phyloP scores from a whole-genome alignment of 1,140 invertebrate genomes.

The Globodera rostochiensis region DNA sequence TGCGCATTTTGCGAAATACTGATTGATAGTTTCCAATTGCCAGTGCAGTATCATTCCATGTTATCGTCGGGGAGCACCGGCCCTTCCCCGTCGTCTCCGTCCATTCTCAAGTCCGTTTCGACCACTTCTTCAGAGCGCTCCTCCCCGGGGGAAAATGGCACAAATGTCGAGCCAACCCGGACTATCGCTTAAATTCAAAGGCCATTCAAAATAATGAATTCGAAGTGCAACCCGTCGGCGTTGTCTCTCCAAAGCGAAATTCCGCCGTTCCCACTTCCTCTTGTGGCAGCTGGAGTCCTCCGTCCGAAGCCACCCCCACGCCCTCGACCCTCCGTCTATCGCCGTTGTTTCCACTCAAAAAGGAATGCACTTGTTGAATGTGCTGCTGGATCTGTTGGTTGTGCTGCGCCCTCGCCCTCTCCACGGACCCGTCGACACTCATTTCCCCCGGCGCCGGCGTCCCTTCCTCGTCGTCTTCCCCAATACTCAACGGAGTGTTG shows the following conservation, averaged over 20 bases:
- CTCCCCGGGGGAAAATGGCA: background rate
- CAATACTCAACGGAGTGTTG: conserved; percentile 8
- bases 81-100: background rate
- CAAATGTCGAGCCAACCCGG: background rate
- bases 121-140: background rate
- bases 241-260: background rate
- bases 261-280: conserved; percentile 6
- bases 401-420: conserved; percentile 3
- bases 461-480: conserved; percentile 11
- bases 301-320: too few relatives aligned
- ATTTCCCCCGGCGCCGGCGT: background rate
- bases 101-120: background rate
- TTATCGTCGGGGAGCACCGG: background rate
- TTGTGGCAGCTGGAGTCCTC: background rate
- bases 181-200: too few relatives aligned
- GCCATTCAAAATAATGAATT: too few relatives aligned
- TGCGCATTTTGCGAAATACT: too few relatives aligned
- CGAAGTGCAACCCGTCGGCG: background rate
- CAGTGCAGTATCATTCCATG: background rate
- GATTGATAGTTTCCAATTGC: too few relatives aligned
- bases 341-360: background rate
- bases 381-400: conserved; percentile 8
- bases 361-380: conserved; percentile 6
- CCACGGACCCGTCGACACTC: background rate
- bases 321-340: background rate